phyloP scores from a whole-genome alignment of 2,797 vertebrate species.

The Cyprinella venusta region DNA sequence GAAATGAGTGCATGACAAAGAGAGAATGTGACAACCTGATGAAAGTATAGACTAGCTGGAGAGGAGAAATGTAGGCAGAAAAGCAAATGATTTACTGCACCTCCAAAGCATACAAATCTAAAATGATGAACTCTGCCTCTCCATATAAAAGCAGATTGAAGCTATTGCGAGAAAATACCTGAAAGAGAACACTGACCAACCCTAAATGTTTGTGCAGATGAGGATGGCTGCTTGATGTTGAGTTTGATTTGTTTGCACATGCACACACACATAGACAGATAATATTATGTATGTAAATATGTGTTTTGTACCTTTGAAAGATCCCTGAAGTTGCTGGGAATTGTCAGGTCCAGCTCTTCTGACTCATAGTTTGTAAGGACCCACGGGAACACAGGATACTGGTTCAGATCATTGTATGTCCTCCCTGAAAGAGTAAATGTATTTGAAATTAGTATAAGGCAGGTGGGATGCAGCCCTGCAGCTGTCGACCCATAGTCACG shows the following conservation, averaged over 20 bases:
- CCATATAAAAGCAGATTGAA: neutral
- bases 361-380: constrained; percentile 98
- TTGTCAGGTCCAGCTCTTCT: constrained; percentile 93
- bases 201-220: neutral
- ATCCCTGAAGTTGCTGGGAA: constrained; percentile 98
- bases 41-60: constrained; percentile 31
- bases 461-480: constrained; percentile 40
- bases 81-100: constrained; percentile 18
- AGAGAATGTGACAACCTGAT: constrained; percentile 41
- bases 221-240: too few species aligned
- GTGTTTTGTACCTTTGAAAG: constrained; percentile 90
- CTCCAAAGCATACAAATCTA: neutral
- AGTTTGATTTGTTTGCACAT: neutral
- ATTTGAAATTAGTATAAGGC: neutral
- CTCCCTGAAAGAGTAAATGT: constrained; percentile 80
- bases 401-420: constrained; percentile 96
- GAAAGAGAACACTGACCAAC: neutral
- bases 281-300: neutral
- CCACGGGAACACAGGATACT: constrained; percentile 98
- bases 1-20: constrained; percentile 31
- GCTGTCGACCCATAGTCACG: neutral
- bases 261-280: neutral
- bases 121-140: neutral
- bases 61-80: constrained; percentile 26
- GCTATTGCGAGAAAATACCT: neutral